Conservation (phyloP, 1,140 invertebrate species). For the Acromyrmex charruanus region DNA sequence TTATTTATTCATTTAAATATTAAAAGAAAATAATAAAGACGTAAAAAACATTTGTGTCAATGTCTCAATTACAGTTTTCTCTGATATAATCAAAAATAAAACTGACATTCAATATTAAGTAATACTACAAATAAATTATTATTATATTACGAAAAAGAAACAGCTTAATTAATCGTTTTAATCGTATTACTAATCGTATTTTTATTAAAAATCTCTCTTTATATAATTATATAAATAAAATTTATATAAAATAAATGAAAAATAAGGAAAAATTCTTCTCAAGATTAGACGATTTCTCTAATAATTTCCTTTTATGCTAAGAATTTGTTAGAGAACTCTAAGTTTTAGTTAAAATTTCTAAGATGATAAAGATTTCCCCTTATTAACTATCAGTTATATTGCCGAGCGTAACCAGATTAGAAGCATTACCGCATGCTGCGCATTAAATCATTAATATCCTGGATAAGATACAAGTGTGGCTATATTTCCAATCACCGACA, state of each 20-base stretch:
- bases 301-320: not conserved
- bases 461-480: conserved; percentile 28
- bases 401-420: not conserved
- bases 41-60: not conserved
- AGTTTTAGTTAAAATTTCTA: not conserved
- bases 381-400: not conserved
- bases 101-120: not conserved
- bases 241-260: not conserved
- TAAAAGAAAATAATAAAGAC: not conserved
- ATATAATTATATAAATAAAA: not conserved
- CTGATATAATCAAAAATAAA: not conserved
- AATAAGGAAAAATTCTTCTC: not conserved
- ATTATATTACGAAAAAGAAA: not conserved
- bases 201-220: not conserved
- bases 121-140: not conserved
- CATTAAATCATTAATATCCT: conserved; percentile 43
- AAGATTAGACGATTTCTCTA: not conserved
- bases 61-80: not conserved
- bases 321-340: not conserved
- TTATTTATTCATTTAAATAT: not conserved
- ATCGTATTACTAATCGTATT: not conserved
- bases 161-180: not conserved
- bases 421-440: not conserved
- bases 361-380: not conserved
- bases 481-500: not conserved